phyloP scores from a whole-genome alignment of 2,888 invertebrate species.

The Venusia cambrica region DNA sequence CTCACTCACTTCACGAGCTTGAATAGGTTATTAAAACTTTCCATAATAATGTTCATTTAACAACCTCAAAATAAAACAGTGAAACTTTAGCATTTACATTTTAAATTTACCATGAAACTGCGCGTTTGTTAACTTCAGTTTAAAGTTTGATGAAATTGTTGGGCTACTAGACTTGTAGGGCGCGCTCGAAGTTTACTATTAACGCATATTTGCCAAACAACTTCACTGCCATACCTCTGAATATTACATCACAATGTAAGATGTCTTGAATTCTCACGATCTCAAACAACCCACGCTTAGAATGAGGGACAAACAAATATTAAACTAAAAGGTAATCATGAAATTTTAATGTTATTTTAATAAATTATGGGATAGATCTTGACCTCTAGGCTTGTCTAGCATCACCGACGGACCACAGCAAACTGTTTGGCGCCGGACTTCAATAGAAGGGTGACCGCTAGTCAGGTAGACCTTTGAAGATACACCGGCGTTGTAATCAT shows the following conservation, averaged over 20 bases:
- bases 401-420: no score
- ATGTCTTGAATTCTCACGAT: slow-evolving; percentile 1
- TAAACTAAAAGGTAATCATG: no score
- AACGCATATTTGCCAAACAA: slow-evolving; percentile 15
- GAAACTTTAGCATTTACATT: slow-evolving; percentile 17
- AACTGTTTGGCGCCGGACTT: no score
- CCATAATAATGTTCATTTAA: slow-evolving; percentile 6
- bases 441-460: no score
- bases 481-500: no score
- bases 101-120: slow-evolving; percentile 16
- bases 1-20: background rate
- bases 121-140: slow-evolving; percentile 19
- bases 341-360: no score
- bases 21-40: slow-evolving; percentile 13
- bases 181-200: slow-evolving; percentile 3
- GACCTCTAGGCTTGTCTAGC: no score
- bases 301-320: no score
- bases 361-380: no score
- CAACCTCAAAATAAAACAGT: slow-evolving; percentile 6
- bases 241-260: slow-evolving; percentile 11
- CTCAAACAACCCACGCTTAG: no score
- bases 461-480: no score
- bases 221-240: slow-evolving; percentile 12
- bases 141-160: slow-evolving; percentile 18
- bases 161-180: background rate